Percentiles rank a stretch among this genome's conserved stretches.
Conservation (phyloP, 2,797 vertebrate genomes). For the Falco cherrug region DNA sequence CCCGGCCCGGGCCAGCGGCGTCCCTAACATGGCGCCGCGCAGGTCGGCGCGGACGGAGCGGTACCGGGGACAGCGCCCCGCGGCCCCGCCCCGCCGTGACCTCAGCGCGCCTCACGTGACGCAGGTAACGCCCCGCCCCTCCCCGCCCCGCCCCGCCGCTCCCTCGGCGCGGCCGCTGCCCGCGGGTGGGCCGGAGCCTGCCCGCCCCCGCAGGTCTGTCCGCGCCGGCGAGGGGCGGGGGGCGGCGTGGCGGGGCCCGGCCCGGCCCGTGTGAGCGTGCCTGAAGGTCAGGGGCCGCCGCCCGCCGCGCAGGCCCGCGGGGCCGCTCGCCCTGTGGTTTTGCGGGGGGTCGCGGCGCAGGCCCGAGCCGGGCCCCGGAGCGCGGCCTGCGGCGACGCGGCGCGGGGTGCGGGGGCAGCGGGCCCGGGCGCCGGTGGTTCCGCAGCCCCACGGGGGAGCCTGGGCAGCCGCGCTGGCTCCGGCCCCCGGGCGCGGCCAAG, state of each 20-base stretch:
- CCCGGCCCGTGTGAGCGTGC: not conserved
- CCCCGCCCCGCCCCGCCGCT: not conserved
- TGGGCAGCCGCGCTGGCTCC: not conserved
- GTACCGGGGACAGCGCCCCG: no score
- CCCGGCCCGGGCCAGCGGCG: no score
- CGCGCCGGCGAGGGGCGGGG: not conserved
- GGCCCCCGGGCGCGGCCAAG: not conserved
- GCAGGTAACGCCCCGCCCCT: not conserved
- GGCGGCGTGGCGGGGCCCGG: not conserved
- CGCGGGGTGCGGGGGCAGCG: not conserved
- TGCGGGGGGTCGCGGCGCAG: not conserved
- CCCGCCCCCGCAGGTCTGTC: not conserved
- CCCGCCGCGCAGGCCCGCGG: no score
- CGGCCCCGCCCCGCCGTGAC: not conserved
- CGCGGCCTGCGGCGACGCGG: not conserved
- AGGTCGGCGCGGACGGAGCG: no score
- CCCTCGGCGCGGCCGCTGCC: not conserved
- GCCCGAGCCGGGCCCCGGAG: not conserved
- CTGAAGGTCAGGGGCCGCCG: not conserved
- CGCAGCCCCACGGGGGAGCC: not conserved
- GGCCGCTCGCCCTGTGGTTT: not conserved
- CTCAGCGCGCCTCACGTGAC: conserved; percentile 2
- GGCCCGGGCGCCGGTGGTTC: fast-evolving
- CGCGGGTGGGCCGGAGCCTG: not conserved
- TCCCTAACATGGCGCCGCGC: no score